Percentiles rank a stretch among this genome's conserved stretches.
Conservation (phyloP, 1,140 invertebrate species). For the Armadillidium nasatum region DNA sequence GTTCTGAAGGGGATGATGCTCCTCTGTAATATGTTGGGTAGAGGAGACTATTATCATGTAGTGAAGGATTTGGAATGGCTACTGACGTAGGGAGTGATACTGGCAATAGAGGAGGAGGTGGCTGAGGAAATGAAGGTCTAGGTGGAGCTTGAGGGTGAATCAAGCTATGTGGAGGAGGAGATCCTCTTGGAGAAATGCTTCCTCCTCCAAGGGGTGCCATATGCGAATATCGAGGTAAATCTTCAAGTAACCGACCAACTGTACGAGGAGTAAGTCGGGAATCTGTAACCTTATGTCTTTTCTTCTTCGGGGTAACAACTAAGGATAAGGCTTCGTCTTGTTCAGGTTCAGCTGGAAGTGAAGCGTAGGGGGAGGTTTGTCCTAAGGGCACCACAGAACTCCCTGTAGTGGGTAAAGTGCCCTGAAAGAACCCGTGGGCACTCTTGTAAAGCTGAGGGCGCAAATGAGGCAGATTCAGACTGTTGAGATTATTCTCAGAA, state of each 20-base stretch:
- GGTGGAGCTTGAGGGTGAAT: constrained; percentile 88
- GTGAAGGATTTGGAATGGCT: constrained; percentile 89
- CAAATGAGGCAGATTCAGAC: constrained; percentile 47
- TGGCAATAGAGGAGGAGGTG: constrained; percentile 72
- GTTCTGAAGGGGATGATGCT: constrained; percentile 45
- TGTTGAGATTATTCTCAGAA: constrained; percentile 41
- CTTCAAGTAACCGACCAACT: constrained; percentile 73
- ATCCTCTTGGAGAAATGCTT: constrained; percentile 62
- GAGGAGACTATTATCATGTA: constrained; percentile 91
- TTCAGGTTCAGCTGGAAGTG: constrained; percentile 50
- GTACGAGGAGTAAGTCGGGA: constrained; percentile 88
- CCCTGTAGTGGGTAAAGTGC: constrained; percentile 42
- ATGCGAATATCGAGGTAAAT: constrained; percentile 53
- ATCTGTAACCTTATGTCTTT: constrained; percentile 92
- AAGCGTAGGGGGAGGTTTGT: constrained; percentile 41
- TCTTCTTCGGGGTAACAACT: constrained; percentile 90
- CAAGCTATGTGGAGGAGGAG: constrained; percentile 78
- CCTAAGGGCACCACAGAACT: constrained; percentile 33
- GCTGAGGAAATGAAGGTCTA: constrained; percentile 67
- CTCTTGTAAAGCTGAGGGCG: constrained; percentile 48
- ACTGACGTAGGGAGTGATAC: constrained; percentile 86
- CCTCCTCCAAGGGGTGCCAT: constrained; percentile 42
- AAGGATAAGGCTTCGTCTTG: constrained; percentile 90
- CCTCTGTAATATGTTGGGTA: constrained; percentile 62
- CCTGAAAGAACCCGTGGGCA: constrained; percentile 36